phyloP scores from a whole-genome alignment of 2,888 invertebrate genomes.

The Enoplolaimus lenunculus region DNA sequence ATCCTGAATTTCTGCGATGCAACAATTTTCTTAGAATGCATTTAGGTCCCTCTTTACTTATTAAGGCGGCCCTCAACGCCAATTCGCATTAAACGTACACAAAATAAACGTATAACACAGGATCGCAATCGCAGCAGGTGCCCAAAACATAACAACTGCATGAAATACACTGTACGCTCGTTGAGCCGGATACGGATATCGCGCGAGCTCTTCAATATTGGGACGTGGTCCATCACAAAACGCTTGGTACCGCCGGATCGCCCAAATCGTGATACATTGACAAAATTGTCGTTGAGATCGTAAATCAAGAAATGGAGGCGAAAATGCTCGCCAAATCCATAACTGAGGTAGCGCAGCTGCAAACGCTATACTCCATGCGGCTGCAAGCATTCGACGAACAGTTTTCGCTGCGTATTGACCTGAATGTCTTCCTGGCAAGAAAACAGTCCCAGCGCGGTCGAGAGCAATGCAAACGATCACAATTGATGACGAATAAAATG shows the following conservation, averaged over 20 bases:
- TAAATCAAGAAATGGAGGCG: neutral
- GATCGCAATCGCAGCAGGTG: neutral
- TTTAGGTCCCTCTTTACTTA: too few species aligned
- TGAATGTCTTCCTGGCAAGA: slow-evolving; percentile 2
- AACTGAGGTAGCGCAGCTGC: slow-evolving; percentile 7
- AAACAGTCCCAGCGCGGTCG: slow-evolving; percentile 31
- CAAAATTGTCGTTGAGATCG: too few species aligned
- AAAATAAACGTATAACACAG: neutral
- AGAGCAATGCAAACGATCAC: slow-evolving; percentile 39
- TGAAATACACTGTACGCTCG: too few species aligned
- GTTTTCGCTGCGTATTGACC: neutral
- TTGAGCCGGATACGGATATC: too few species aligned
- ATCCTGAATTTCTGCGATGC: too few species aligned
- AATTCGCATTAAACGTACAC: too few species aligned
- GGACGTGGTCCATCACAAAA: too few species aligned
- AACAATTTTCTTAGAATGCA: too few species aligned
- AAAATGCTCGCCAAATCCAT: neutral
- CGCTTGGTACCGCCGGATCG: neutral
- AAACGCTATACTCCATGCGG: slow-evolving; percentile 6
- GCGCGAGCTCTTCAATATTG: too few species aligned
- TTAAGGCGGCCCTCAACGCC: too few species aligned
- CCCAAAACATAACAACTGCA: too few species aligned
- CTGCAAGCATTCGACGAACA: neutral
- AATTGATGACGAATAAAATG: slow-evolving; percentile 37
- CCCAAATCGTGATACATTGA: slow-evolving; percentile 14